Evolutionary conservation across 1,140 invertebrate genomes (phyloP).

Genomic region (Leguminivora glycinivorella): DNA sequence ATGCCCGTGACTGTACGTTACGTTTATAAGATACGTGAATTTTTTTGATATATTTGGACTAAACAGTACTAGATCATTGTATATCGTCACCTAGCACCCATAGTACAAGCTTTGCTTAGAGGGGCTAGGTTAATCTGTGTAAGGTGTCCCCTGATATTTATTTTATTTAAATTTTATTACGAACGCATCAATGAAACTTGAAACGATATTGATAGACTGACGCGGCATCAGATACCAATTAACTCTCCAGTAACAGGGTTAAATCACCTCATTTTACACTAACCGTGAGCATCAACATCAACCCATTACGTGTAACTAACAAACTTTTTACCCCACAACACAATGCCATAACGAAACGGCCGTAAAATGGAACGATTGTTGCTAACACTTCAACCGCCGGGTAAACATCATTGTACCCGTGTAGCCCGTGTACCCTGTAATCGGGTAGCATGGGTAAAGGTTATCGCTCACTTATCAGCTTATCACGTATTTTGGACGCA

Average conservation of each 20-base stretch:
- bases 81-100: no score
- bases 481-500: no score
- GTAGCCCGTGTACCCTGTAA: constrained; percentile 10
- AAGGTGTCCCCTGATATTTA: no score
- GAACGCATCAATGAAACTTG: no score
- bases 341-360: constrained; percentile 34
- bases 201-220: background rate
- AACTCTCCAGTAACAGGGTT: background rate
- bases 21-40: no score
- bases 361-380: constrained; percentile 63
- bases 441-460: background rate
- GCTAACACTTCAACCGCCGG: constrained; percentile 60
- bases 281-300: background rate
- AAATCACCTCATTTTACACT: constrained; percentile 10
- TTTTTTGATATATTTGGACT: no score
- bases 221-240: background rate
- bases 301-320: constrained; percentile 18
- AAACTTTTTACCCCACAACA: constrained; percentile 15
- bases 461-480: constrained; percentile 5
- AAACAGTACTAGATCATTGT: no score
- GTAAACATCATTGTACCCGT: constrained; percentile 68
- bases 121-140: no score
- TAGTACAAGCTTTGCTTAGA: no score
- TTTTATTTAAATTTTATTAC: no score
- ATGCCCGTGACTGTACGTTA: no score